Percentiles rank a stretch among this genome's conserved stretches.
These are phyloP conservation scores for Dendropsophus ebraccatus DNA, from an alignment of 2,113 vertebrate species.

Conservation along the genomic window DNA sequence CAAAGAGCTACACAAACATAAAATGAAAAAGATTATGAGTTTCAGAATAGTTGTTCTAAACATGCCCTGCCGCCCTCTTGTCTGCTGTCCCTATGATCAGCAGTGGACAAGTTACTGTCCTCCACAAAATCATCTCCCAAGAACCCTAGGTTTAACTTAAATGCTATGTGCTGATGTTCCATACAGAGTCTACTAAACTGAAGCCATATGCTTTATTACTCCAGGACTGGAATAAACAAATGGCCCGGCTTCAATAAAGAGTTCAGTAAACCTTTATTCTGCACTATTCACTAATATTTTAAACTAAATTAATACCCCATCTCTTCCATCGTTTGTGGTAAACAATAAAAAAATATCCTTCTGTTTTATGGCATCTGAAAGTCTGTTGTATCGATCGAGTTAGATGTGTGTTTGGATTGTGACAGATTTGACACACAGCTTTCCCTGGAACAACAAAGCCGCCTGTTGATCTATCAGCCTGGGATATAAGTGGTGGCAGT, in stretches of 20 bases:
- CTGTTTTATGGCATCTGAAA: neutral
- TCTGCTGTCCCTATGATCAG: no score
- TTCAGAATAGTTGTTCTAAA: no score
- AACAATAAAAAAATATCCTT: neutral
- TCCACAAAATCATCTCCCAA: no score
- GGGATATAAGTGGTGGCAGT: neutral
- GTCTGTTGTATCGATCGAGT: neutral
- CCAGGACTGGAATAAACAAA: no score
- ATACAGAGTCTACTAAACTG: no score
- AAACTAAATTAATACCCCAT: neutral
- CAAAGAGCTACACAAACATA: no score
- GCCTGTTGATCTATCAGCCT: constrained; percentile 8
- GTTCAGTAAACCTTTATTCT: neutral
- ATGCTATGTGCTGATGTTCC: no score
- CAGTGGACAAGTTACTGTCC: no score
- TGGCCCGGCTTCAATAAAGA: neutral
- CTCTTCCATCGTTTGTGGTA: neutral
- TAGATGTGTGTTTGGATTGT: neutral
- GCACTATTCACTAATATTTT: neutral
- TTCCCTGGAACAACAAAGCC: constrained; percentile 19
- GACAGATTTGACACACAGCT: constrained; percentile 27
- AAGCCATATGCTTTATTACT: no score
- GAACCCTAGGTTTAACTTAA: no score
- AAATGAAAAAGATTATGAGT: no score
- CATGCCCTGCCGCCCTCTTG: no score